Conservation (phyloP, 2,888 invertebrate genomes). For the Dicranocentrus wangi region DNA sequence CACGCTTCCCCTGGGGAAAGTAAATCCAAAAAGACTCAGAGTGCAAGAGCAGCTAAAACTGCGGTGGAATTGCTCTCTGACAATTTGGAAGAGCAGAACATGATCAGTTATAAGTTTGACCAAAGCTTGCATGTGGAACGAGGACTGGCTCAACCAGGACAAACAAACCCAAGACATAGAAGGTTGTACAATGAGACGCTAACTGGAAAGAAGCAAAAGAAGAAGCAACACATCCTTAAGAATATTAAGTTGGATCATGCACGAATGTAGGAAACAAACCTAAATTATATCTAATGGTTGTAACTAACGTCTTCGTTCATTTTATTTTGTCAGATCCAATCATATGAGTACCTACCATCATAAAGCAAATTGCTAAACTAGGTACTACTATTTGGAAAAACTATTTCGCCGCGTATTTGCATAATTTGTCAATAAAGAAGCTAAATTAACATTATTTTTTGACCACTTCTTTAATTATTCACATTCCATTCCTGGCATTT, state of each 20-base stretch:
- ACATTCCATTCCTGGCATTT: no score
- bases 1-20: neutral
- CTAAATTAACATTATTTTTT: no score
- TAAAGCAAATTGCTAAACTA: no score
- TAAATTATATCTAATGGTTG: no score
- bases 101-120: neutral
- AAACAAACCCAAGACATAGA: neutral
- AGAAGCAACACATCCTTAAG: conserved; percentile 35
- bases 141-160: conserved; percentile 27
- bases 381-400: no score
- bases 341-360: no score
- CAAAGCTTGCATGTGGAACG: neutral
- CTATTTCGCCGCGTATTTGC: no score
- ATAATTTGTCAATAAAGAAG: no score
- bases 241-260: conserved; percentile 48
- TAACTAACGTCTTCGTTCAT: no score
- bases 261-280: neutral
- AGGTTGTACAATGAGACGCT: neutral
- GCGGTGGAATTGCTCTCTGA: conserved; percentile 37
- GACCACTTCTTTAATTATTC: no score
- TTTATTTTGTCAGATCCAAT: no score
- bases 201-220: conserved; percentile 28
- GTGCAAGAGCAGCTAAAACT: conserved; percentile 32
- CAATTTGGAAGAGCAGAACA: conserved; percentile 49
- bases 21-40: neutral